Conservation (phyloP, 2,797 vertebrate genomes). For the Carcharodon carcharias region DNA sequence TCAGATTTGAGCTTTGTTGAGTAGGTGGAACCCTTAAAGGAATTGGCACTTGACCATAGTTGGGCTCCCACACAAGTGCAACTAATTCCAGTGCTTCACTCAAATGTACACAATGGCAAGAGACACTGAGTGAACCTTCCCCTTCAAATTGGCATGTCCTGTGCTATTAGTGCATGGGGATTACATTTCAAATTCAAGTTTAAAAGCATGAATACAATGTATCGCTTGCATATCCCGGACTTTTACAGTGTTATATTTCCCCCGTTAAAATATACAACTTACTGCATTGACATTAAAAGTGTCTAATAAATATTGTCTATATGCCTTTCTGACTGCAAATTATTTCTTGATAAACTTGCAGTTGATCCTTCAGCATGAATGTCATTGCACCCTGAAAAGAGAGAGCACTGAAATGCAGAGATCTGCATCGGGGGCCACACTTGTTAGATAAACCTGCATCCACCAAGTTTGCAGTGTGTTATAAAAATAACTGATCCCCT, state of each 20-base stretch:
- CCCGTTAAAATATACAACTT: not conserved
- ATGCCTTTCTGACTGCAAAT: not conserved
- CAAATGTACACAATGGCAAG: constrained; percentile 56
- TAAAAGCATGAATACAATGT: constrained; percentile 46
- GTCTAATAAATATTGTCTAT: not conserved
- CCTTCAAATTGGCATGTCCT: constrained; percentile 54
- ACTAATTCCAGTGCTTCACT: constrained; percentile 49
- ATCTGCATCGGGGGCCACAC: not conserved
- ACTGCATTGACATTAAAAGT: not conserved
- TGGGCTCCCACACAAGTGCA: constrained; percentile 39
- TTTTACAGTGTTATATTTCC: constrained; percentile 23
- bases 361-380: constrained; percentile 1
- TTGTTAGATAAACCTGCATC: not conserved
- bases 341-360: constrained; percentile 39
- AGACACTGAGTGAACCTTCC: constrained; percentile 56
- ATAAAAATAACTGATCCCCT: not conserved
- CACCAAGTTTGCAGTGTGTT: not conserved
- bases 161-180: constrained; percentile 47
- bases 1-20: constrained; percentile 42
- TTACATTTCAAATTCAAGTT: constrained; percentile 45
- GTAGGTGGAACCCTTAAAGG: constrained; percentile 40
- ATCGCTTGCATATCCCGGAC: constrained; percentile 40
- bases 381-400: not conserved
- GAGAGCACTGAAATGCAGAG: not conserved
- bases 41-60: constrained; percentile 38